Evolutionary conservation across 2,113 vertebrate genomes (phyloP).

Genomic region (Pedionomus torquatus): DNA sequence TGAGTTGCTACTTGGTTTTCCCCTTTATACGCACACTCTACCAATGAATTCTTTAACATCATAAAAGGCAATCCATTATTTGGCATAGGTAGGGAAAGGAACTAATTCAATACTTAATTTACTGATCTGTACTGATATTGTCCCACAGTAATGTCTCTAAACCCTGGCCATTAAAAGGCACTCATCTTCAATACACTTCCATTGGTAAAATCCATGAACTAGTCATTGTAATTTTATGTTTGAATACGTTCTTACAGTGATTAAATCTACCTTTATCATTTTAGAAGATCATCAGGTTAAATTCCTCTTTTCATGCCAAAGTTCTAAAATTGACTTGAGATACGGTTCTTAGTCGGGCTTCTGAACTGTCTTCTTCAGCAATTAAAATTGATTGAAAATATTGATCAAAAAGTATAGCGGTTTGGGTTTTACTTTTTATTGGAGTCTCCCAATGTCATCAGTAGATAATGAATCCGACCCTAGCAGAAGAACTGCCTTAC

Average conservation of each 20-base stretch:
- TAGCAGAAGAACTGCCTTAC: background rate
- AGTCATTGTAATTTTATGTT: background rate
- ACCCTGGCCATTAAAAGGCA: background rate
- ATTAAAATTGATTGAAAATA: conserved; percentile 18
- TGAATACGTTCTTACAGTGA: background rate
- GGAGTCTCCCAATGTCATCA: background rate
- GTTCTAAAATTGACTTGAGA: background rate
- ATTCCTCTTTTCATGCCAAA: background rate
- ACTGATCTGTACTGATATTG: background rate
- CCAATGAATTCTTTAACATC: background rate
- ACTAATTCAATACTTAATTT: background rate
- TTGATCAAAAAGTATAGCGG: background rate
- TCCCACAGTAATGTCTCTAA: background rate
- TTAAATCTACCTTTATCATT: conserved; percentile 20
- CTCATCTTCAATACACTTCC: background rate
- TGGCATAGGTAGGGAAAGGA: background rate
- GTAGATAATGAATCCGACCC: background rate
- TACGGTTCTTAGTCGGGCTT: background rate
- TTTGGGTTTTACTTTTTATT: background rate
- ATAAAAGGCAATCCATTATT: background rate
- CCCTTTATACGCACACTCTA: background rate
- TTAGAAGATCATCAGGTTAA: background rate
- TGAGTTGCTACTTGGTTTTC: background rate
- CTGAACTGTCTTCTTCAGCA: background rate
- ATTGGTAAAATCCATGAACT: background rate